These are phyloP conservation scores for Baronia brevicornis DNA, from an alignment of 2,888 invertebrate species.

Conservation along the genomic window DNA sequence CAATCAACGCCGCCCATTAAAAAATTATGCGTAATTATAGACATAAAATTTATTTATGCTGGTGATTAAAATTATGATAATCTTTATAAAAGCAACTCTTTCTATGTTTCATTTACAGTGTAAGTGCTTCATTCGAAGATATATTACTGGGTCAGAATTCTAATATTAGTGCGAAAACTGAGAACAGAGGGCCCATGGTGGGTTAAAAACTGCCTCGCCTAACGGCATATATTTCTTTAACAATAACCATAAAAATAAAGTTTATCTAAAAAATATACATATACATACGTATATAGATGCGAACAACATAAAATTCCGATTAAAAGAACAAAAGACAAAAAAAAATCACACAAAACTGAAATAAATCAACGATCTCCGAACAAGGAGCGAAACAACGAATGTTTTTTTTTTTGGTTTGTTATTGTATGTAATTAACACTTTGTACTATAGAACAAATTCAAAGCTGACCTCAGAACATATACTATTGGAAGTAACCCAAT, in stretches of 20 bases:
- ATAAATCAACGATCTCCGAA: constrained; percentile 19
- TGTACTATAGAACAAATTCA: constrained; percentile 17
- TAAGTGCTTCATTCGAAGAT: constrained; percentile 1
- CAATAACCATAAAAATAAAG: constrained; percentile 1
- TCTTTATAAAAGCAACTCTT: no score
- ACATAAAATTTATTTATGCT: no score
- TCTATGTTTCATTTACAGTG: background rate
- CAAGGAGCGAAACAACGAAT: constrained; percentile 10
- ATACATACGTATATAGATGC: constrained; percentile 3
- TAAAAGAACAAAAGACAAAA: constrained; percentile 7
- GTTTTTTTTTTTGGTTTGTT: constrained; percentile 16
- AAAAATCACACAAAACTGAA: constrained; percentile 14
- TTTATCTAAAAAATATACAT: constrained; percentile 6
- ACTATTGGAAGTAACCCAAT: background rate
- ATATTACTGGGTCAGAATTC: background rate
- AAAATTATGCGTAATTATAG: no score
- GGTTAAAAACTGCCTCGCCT: constrained; percentile 64
- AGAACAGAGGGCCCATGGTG: constrained; percentile 38
- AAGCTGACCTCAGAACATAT: background rate
- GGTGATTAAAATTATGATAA: no score
- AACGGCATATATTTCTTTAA: constrained; percentile 62
- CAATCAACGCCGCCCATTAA: no score
- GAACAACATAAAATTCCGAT: constrained; percentile 12
- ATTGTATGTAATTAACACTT: constrained; percentile 18
- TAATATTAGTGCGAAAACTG: no score